Evolutionary conservation across 1,140 invertebrate genomes (phyloP), one percentile per base, ranked within the genome.

Genomic region (Amphibalanus amphitrite): DNA sequence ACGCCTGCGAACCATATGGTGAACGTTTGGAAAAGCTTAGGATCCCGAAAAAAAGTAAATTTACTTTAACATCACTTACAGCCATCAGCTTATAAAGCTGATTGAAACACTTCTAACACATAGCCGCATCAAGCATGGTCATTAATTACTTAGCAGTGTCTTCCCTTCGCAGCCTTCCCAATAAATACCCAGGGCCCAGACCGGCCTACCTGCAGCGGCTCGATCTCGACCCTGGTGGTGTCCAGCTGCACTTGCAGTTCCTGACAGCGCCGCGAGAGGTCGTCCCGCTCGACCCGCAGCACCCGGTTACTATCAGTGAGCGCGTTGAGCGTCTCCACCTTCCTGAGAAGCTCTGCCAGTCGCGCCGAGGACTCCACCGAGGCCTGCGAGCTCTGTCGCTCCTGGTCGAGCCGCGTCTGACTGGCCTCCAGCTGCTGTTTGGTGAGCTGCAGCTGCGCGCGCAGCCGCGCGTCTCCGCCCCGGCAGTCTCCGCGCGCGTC

Each of bases 231-330:
- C 1, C 86, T 81, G 71, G 85, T 81, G 0, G 82, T 79, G 4
- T 84, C 83, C 0, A 90, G 79, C 76, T 89, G 87, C 8, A 78
- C 76, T 28, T 85, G 82, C 38, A 81, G 70, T 70, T 80, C 78
- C 20, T 76, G 73, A 10, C 78, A 70, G 17, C 77, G 72, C 30
- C 76, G 74, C 28, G 77, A 73, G n/a, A 94, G 78, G 4, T 76
- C 75, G 77, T 94, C 89, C 72, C 91, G 86, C 81, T 97, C 94
- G 78, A 91, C 90, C 68, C 93, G 83, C 40, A 98, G 82, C 71
- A 91, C 85, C 78, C 89, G 85, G 79, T 97, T 98, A 75, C 92
- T 96, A 79, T 97, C 93, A 0, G 90, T 91, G 28, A 97, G 86
- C 0, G 93, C 89, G 83, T 94, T 93, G 0, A 95, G 78, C 0